Base-by-base conservation (phyloP, 2,888 invertebrate species). In the Brenthis ino region DNA sequence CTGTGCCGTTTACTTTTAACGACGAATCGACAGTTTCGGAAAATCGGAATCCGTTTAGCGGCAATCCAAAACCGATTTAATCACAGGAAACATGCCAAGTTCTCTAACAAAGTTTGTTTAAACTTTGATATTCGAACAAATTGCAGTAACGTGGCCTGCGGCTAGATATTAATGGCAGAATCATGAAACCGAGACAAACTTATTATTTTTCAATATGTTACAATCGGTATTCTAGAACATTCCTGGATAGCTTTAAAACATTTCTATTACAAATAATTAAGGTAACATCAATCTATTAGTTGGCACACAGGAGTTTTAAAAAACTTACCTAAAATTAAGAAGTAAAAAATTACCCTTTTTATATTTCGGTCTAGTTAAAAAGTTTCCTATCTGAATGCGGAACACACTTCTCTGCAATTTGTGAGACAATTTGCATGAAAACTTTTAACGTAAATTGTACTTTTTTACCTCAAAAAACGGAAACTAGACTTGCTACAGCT, bases 61-160 rank as follows among this genome's bases (percentile, higher is more conserved):
- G 88, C 89, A 88, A 90, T 89, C 85, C 81, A 84, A 87, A 88
- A 91, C 91, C 91, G 89, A 91, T 92, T 91, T 88, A 91, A 91
- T 91, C 89, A 91, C 88, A 80, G 85, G 84, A 90, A 90, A 89
- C 89, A 91, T 88, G 85, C 87, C 85, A 91, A 91, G 85, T 91
- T 88, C 82, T 79, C 79, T 77, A 81, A 84, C 84, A 87, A 89
- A 92, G 87, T 91, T 92, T 89, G 87, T 80, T 83, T 85, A 81
- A 89, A 91, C 83, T 91, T 89, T 77, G 83, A 81, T 85, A 89
- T 89, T 89, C 87, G 89, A 85, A 88, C 91, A 90, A 91, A 92
- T 91, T 89, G 86, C 84, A 86, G 82, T 83, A 85, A 87, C 87
- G 85, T 89, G 88, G 86, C 89, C 86, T 82, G 84, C 81, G 86